Conservation (phyloP, 2,888 invertebrate genomes). For the Oscheius sp. region DNA sequence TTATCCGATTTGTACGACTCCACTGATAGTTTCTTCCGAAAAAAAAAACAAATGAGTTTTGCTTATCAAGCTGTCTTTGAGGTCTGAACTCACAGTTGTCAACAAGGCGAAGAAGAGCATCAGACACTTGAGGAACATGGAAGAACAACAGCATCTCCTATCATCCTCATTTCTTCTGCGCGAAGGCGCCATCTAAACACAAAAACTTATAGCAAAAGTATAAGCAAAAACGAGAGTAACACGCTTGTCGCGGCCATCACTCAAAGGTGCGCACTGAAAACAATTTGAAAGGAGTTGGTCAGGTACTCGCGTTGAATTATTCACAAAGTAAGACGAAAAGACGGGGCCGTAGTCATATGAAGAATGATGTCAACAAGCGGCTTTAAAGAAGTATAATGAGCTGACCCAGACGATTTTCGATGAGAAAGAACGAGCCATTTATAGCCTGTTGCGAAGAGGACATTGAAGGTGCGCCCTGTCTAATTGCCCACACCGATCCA, state of each 20-base stretch:
- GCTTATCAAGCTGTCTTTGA: too few relatives aligned
- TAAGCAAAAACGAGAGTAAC: neutral
- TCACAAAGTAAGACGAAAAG: neutral
- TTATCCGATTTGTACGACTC: too few relatives aligned
- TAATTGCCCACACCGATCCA: too few relatives aligned
- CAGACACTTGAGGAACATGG: constrained; percentile 3
- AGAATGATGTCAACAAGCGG: neutral
- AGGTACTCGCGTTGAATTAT: constrained; percentile 19
- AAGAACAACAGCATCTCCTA: neutral
- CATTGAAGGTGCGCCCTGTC: too few relatives aligned
- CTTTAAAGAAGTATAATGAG: neutral
- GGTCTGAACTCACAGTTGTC: constrained; percentile 14
- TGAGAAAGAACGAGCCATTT: too few relatives aligned
- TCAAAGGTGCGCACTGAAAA: neutral
- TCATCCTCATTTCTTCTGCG: constrained; percentile 4
- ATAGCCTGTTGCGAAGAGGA: too few relatives aligned
- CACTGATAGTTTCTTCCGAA: too few relatives aligned
- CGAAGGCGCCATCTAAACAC: constrained; percentile 3
- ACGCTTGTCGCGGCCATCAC: constrained; percentile 22
- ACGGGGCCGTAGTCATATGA: too few relatives aligned
- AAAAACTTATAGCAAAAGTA: neutral
- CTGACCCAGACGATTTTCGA: too few relatives aligned
- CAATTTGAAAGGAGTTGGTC: constrained; percentile 19
- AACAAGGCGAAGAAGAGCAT: constrained; percentile 26
- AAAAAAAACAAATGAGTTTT: too few relatives aligned